These are phyloP conservation scores for Clarias magur DNA, from an alignment of 2,113 vertebrate genomes.

Conservation along the genomic window DNA sequence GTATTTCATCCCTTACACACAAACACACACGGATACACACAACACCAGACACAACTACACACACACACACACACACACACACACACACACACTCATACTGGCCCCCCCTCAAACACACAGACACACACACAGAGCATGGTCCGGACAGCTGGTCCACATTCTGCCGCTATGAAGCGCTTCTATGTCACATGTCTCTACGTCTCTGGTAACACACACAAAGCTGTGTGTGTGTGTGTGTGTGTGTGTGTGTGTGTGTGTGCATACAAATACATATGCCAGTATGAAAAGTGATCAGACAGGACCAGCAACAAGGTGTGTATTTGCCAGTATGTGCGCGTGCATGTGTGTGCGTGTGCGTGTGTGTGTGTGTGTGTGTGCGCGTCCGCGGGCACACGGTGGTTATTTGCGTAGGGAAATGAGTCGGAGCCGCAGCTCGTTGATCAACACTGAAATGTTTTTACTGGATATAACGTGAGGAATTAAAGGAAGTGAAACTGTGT, in stretches of 20 bases:
- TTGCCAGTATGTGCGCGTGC: neutral
- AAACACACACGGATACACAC: neutral
- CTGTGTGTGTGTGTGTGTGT: neutral
- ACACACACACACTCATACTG: slow-evolving; percentile 19
- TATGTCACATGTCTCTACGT: neutral
- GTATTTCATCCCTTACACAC: neutral
- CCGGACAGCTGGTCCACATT: neutral
- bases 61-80: slow-evolving; percentile 12
- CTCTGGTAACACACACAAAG: neutral
- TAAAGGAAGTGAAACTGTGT: neutral
- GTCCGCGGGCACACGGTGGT: neutral
- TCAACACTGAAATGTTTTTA: neutral
- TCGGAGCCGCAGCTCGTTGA: neutral
- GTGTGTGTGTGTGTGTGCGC: neutral
- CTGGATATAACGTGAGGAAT: neutral
- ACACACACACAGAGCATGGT: neutral
- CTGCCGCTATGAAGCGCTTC: neutral
- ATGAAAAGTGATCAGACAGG: neutral
- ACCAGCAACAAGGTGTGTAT: neutral
- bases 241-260: neutral
- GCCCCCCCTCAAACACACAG: neutral
- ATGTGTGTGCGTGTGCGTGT: neutral
- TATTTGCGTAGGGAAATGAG: slow-evolving; percentile 25
- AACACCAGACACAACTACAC: slow-evolving; percentile 13
- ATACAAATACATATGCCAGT: neutral